Evolutionary conservation across 2,888 invertebrate genomes (phyloP).

Genomic region (Cerastoderma edule): DNA sequence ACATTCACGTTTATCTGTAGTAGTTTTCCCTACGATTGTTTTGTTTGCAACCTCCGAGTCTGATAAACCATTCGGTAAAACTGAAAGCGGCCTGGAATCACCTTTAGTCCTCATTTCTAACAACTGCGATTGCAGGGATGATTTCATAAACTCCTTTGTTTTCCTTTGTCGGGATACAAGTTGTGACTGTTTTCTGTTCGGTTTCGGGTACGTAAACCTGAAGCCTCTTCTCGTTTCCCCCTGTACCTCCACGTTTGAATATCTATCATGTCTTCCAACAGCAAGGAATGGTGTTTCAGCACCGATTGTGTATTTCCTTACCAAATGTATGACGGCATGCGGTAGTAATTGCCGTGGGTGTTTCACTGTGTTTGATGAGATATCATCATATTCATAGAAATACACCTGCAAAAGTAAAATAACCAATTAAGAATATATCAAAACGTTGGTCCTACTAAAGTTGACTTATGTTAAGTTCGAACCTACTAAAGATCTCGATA

Average conservation of each 20-base stretch:
- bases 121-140: conserved; percentile 36
- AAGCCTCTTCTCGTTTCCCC: conserved; percentile 56
- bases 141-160: background rate
- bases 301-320: conserved; percentile 24
- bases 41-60: too few relatives aligned
- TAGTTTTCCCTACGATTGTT: too few relatives aligned
- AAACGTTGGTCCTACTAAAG: too few relatives aligned
- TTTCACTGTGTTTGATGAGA: conserved; percentile 43
- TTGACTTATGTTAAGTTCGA: too few relatives aligned
- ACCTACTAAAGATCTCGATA: too few relatives aligned
- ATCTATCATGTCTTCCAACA: conserved; percentile 3
- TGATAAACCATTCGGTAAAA: too few relatives aligned
- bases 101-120: conserved; percentile 39
- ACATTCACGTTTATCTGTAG: too few relatives aligned
- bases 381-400: conserved; percentile 58
- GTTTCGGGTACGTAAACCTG: conserved; percentile 31
- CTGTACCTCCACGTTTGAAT: conserved; percentile 37
- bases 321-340: conserved; percentile 49
- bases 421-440: too few relatives aligned
- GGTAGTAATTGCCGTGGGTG: conserved; percentile 57
- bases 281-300: conserved; percentile 40
- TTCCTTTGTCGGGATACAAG: background rate
- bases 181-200: conserved; percentile 20
- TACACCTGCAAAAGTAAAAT: conserved; percentile 48
- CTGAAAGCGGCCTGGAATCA: background rate